Base-by-base conservation (phyloP, 2,888 invertebrate species). In the Embidobia sp. region DNA sequence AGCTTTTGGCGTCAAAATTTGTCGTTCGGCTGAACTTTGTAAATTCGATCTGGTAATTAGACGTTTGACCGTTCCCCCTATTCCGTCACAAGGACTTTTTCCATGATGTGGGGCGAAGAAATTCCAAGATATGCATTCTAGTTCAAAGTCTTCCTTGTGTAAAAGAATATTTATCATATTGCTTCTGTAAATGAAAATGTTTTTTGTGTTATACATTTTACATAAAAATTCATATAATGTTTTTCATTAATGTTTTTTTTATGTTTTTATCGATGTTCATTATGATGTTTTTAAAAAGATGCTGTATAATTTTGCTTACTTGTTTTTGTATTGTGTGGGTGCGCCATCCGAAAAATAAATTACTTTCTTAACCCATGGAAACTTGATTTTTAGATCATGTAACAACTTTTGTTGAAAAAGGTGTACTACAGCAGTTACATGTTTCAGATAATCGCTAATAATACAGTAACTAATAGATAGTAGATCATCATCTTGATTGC, bases 281-380 rank as follows among this genome's bases (percentile, higher is more conserved):
- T n/a, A n/a, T n/a, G n/a, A n/a, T n/a, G n/a, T n/a, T n/a, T n/a
- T n/a, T n/a, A n/a, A n/a, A n/a, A n/a, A n/a, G n/a, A n/a, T n/a
- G n/a, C n/a, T n/a, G n/a, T n/a, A n/a, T 29, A 29, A 29, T 29
- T n/a, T 29, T 16, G 8, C 5, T 53, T 42, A 66, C 57, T 57
- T 69, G 42, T 69, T 69, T 59, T 70, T 51, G 7, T 40, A 40
- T 18, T 40, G 40, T 3, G 40, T 18, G n/a, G 40, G 18, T 5
- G 44, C 44, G 5, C 44, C 61, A 13, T 51, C 69, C 18, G 61
- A 53, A 61, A 70, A 70, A 33, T 53, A 37, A 15, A 53, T 61
- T 3, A 61, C n/a, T 5, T 70, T 61, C 61, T 61, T 70, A 15
- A 61, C 35, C 40, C 11, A 51, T 7, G 44, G 51, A 10, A 59